phyloP scores from a whole-genome alignment of 2,797 vertebrate species.

The Sebastolobus alascanus region DNA sequence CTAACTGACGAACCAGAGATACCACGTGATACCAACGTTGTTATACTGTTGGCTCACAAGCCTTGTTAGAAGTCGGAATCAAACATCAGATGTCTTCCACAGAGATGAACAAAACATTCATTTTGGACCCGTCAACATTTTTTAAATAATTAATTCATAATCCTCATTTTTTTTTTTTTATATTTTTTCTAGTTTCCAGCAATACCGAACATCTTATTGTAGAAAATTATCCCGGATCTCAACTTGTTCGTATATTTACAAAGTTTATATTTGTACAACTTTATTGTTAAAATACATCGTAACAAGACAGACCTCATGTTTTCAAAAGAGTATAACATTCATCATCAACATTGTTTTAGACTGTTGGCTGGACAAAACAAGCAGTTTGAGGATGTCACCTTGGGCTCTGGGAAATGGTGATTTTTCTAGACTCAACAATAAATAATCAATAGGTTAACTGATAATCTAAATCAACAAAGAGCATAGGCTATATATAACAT shows the following conservation, averaged over 20 bases:
- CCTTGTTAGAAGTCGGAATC: too few relatives aligned
- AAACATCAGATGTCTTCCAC: too few relatives aligned
- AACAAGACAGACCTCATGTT: background rate
- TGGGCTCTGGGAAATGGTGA: background rate
- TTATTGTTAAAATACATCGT: background rate
- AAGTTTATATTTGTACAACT: background rate
- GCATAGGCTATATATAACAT: background rate
- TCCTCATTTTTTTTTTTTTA: too few relatives aligned
- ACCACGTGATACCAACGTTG: accelerated
- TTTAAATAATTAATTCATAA: too few relatives aligned
- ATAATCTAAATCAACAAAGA: background rate
- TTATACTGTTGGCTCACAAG: too few relatives aligned
- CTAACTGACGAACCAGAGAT: too few relatives aligned
- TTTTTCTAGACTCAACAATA: background rate
- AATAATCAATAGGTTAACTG: background rate
- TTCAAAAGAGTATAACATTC: too few relatives aligned
- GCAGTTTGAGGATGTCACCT: background rate
- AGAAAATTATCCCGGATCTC: background rate
- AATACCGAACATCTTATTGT: background rate
- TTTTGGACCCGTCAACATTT: too few relatives aligned
- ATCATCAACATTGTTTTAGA: background rate
- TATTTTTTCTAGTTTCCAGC: too few relatives aligned
- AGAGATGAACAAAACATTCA: too few relatives aligned
- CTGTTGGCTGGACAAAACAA: background rate
- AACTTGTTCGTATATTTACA: background rate